Evolutionary conservation across 2,113 vertebrate genomes (phyloP), one percentile per base, ranked within the genome.

Genomic region (Amia ocellicauda): DNA sequence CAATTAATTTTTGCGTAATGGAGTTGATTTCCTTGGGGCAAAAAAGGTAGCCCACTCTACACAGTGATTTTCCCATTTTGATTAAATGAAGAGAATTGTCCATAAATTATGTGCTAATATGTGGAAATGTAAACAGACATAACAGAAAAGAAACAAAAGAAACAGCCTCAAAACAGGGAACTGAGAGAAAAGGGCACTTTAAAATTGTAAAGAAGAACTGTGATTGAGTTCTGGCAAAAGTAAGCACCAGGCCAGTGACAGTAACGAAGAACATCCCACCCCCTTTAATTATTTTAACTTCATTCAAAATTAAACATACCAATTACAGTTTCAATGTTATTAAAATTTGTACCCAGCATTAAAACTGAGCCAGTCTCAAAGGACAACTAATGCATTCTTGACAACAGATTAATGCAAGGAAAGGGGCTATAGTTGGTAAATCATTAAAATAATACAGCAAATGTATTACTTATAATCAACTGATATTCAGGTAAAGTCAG

Each of bases 371-470:
- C 63, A 63, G 54, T 66, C 59, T 69, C 69, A 52, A 78, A 78
- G 78, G 76, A 80, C 78, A 78, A 50, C 78, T 77, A 80, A 78
- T 67, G 19, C 31, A 55, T 47, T 28, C 26, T 57, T 62, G 57
- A 69, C 70, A 75, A 76, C 79, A 79, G 79, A 81, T 78, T 51
- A 77, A 79, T 77, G 64, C 74, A 77, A 75, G 77, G 74, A 75
- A 73, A n/a, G n/a, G n/a, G n/a, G n/a, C n/a, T n/a, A n/a, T n/a
- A n/a, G n/a, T n/a, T n/a, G n/a, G n/a, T n/a, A n/a, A n/a, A n/a
- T n/a, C n/a, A n/a, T n/a, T n/a, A n/a, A n/a, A n/a, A n/a, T n/a
- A n/a, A n/a, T n/a, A n/a, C n/a, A n/a, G n/a, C n/a, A n/a, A n/a
- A n/a, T n/a, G n/a, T n/a, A n/a, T n/a, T n/a, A n/a, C n/a, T n/a